A percentile compares a stretch with the other conserved stretches of the same genome.
phyloP scores from a whole-genome alignment of 1,140 invertebrate species.

The Tetramorium simillimum region DNA sequence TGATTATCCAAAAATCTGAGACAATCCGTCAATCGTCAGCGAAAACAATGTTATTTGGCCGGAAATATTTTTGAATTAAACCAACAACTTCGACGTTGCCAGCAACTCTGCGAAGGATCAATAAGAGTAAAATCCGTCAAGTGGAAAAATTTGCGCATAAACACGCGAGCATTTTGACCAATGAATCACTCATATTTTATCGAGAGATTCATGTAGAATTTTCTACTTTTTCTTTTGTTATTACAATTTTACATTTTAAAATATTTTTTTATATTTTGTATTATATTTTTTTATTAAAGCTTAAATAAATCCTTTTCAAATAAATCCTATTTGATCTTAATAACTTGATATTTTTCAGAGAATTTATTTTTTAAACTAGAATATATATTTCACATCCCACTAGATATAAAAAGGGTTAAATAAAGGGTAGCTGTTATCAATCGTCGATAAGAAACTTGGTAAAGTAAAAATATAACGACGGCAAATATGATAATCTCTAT shows the following conservation, averaged over 20 bases:
- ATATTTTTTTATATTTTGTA: neutral
- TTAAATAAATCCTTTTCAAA: neutral
- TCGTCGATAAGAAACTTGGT: neutral
- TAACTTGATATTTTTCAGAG: neutral
- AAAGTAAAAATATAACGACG: neutral
- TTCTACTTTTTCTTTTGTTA: neutral
- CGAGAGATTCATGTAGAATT: too few species aligned
- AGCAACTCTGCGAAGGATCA: conserved; percentile 59
- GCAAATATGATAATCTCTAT: neutral
- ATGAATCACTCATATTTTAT: neutral
- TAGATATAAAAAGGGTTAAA: neutral
- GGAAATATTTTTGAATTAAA: conserved; percentile 72
- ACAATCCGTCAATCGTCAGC: conserved; percentile 16
- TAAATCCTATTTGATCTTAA: neutral
- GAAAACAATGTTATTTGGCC: conserved; percentile 73
- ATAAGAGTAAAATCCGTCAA: neutral
- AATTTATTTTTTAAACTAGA: neutral
- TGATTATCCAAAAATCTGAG: neutral
- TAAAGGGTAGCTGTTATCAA: neutral
- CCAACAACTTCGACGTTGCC: conserved; percentile 47
- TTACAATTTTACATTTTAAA: neutral
- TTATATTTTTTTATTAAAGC: neutral
- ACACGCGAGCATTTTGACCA: neutral
- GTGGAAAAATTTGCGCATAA: neutral
- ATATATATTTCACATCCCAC: neutral